Conservation (phyloP, 1,140 invertebrate genomes). For the Rhopalosiphum padi region DNA sequence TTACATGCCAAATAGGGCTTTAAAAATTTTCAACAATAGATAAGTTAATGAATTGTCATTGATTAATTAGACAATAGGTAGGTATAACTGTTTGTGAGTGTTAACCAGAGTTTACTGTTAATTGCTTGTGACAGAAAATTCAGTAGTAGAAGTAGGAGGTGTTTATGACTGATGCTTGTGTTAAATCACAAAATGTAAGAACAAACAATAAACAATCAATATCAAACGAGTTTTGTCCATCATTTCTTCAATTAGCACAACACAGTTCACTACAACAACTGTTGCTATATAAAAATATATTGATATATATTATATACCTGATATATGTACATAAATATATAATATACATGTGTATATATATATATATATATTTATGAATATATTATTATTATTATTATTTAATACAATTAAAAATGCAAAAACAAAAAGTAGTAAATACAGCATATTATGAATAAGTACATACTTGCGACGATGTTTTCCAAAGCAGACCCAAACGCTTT, state of each 20-base stretch:
- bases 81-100: background rate
- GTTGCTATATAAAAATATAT: background rate
- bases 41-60: constrained; percentile 3
- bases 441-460: background rate
- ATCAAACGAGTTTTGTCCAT: background rate
- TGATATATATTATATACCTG: too few relatives aligned
- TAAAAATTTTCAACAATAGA: background rate
- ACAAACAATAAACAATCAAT: background rate
- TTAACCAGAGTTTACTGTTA: background rate
- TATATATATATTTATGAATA: too few relatives aligned
- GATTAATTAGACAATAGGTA: constrained; percentile 16
- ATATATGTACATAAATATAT: too few relatives aligned
- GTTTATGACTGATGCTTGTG: background rate
- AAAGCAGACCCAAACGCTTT: background rate
- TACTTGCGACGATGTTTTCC: constrained; percentile 19
- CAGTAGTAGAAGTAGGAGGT: background rate
- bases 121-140: background rate
- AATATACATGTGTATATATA: too few relatives aligned
- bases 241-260: background rate
- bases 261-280: background rate
- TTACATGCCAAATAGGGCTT: background rate
- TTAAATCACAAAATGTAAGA: background rate
- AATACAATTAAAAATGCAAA: background rate
- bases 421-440: background rate
- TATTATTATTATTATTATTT: background rate